Base-by-base conservation (phyloP, 2,113 vertebrate species). In the Mungos mungo region DNA sequence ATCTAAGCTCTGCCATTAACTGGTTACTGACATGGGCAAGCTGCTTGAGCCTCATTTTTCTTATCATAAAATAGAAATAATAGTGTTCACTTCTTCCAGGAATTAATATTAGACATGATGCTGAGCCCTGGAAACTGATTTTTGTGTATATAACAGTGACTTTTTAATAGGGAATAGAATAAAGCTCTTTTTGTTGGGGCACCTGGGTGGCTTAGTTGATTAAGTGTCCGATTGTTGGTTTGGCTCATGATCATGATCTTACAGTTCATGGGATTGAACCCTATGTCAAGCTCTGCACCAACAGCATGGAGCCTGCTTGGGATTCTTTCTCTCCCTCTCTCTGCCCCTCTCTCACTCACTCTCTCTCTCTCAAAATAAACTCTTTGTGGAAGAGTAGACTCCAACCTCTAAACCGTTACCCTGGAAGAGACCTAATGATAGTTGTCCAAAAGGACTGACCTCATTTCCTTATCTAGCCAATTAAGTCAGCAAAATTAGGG, bases 1-100 rank as follows among this genome's bases (percentile, higher is more conserved):
- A 63, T 92, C 18, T 77, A 25, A n/a, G 60, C 33, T 95, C 41
- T 90, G 35, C 71, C 50, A 35, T 71, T 94, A 74, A 82, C 21
- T 83, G 35, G 27, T 69, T 95, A 33, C 68, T 97, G 66, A 95
- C 31, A 25, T 71, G 19, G 47, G 66, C 41, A 57, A 79, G 50
- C 93, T 82, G 45, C 16, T 87, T 71, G 27, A 54, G 50, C 60
- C 60, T 97, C 9, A n/a, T 54, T 94, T 80, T 88, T 91, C 88
- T 94, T 94, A 72, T 35, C 13, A 60, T 69, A 88, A 83, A 83
- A 72, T 86, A 82, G 72, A 94, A 89, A 65, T 89, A 66, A 45
- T 88, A 95, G 47, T 74, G 65, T 93, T 82, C 69, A 38, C 45
- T 29, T 93, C 45, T 29, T 93, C 52, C 83, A 25, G 29, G n/a